Base-by-base conservation (phyloP, 2,797 vertebrate genomes). In the Ambastaia sidthimunki region DNA sequence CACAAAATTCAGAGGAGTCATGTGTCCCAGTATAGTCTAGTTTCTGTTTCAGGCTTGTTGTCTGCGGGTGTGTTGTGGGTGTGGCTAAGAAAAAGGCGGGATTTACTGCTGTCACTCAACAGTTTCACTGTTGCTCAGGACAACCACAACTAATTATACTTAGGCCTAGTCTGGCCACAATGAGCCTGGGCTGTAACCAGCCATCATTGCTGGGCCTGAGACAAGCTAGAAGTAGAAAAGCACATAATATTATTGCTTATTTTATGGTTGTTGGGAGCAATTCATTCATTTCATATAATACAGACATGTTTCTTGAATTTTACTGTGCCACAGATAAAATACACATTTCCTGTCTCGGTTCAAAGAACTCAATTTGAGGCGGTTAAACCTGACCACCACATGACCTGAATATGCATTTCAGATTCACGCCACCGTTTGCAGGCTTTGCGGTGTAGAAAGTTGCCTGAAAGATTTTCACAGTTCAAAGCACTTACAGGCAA, bases 351-450 rank as follows among this genome's bases (percentile, higher is more conserved):
- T 34, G 50, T 67, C 18, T 66, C 18, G 60, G 60, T 72, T 72
- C 50, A 80, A 80, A 73, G 23, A 67, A 66, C 50, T 25, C 18
- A 57, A 72, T 71, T 73, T 41, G 28, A 80, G 72, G 70, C 70
- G 44, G 62, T 80, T 66, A 80, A 73, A 80, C 70, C 78, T 67
- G 78, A 80, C 78, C 78, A 80, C 34, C 60, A 72, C 78, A 67
- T 76, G 78, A 72, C 60, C 68, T 73, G 54, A 66, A 83, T 83
- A 69, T 76, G 70, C 69, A 80, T 73, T 65, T 59, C 31, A 77
- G 73, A 72, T 76, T 80, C n/a, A 37, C 60, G 70, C 74, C 63
- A 72, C 63, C 57, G 63, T 76, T 60, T 60, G 23, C 62, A 70
- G 55, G 47, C 65, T 69, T 73, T 75, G 81, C 52, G 54, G 67